Percentiles rank a stretch among this genome's conserved stretches.
Conservation (phyloP, 2,888 invertebrate species). For the Drosophila conformis region DNA sequence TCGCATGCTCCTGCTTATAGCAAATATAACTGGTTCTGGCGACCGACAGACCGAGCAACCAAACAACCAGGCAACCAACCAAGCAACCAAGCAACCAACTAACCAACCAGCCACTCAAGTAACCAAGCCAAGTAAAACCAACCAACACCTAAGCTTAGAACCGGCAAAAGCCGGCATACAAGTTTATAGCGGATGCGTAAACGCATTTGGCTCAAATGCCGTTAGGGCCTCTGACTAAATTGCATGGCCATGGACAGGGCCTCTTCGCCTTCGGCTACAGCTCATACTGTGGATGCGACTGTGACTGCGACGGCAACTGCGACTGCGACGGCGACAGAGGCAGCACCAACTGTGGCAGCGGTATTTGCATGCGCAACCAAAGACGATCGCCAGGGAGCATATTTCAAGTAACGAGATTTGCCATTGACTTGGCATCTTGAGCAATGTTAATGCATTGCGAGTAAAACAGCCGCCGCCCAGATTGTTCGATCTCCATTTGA, state of each 20-base stretch:
- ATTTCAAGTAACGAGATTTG: slow-evolving; percentile 54
- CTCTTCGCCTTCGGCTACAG: slow-evolving; percentile 55
- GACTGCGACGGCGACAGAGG: neutral
- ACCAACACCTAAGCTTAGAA: slow-evolving; percentile 63
- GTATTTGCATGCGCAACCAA: slow-evolving; percentile 61
- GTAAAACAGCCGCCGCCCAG: slow-evolving; percentile 59
- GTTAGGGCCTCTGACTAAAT: slow-evolving; percentile 83
- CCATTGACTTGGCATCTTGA: slow-evolving; percentile 51
- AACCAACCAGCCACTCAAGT: slow-evolving; percentile 22
- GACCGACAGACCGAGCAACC: slow-evolving; percentile 48
- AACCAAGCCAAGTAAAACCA: slow-evolving; percentile 18
- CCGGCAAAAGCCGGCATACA: slow-evolving; percentile 76
- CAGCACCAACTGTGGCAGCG: neutral
- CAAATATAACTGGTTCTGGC: slow-evolving; percentile 77
- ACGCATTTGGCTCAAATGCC: slow-evolving; percentile 84
- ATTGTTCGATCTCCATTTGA: slow-evolving; percentile 60
- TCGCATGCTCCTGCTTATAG: slow-evolving; percentile 80
- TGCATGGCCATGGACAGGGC: slow-evolving; percentile 77
- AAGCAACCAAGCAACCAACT: slow-evolving; percentile 13
- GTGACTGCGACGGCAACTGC: slow-evolving; percentile 8
- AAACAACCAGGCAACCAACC: slow-evolving; percentile 19
- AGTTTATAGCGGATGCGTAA: slow-evolving; percentile 84
- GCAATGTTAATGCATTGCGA: slow-evolving; percentile 76
- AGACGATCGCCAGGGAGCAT: slow-evolving; percentile 30
- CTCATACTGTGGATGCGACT: slow-evolving; percentile 30